Percentiles rank a stretch among this genome's conserved stretches.
These are phyloP conservation scores for Saturnia pavonia DNA, from an alignment of 2,888 invertebrate species.

Conservation along the genomic window DNA sequence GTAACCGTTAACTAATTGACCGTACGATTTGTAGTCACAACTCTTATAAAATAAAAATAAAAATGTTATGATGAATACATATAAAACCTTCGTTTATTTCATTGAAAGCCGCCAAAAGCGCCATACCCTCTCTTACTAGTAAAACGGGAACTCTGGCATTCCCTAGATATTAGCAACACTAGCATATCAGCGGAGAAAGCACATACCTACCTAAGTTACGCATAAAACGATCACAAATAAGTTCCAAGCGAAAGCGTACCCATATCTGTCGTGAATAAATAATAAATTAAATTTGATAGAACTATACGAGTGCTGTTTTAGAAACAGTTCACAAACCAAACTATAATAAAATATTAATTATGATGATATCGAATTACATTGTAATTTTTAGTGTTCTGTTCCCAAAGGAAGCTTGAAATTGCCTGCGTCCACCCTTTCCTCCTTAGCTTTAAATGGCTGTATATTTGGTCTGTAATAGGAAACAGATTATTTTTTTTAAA, in stretches of 20 bases:
- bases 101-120: not conserved
- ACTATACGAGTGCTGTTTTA: not conserved
- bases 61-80: not conserved
- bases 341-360: not conserved
- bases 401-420: not conserved
- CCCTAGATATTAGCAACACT: not conserved
- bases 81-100: not conserved
- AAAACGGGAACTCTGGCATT: not conserved
- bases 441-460: too few relatives aligned
- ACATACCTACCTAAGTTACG: slow-evolving; percentile 27
- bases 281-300: not conserved
- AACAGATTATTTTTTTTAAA: too few relatives aligned
- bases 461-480: too few relatives aligned
- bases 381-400: not conserved
- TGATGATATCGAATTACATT: not conserved
- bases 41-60: too few relatives aligned
- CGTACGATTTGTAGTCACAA: too few relatives aligned
- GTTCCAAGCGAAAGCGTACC: slow-evolving; percentile 28
- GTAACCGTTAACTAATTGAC: too few relatives aligned
- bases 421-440: too few relatives aligned
- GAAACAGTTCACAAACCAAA: not conserved
- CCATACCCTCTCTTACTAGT: not conserved
- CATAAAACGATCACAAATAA: slow-evolving; percentile 23
- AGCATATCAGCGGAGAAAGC: slow-evolving; percentile 50
- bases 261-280: slow-evolving; percentile 14